These are phyloP conservation scores for Nansenia antarctica DNA, from an alignment of 2,113 vertebrate genomes.

Conservation along the genomic window DNA sequence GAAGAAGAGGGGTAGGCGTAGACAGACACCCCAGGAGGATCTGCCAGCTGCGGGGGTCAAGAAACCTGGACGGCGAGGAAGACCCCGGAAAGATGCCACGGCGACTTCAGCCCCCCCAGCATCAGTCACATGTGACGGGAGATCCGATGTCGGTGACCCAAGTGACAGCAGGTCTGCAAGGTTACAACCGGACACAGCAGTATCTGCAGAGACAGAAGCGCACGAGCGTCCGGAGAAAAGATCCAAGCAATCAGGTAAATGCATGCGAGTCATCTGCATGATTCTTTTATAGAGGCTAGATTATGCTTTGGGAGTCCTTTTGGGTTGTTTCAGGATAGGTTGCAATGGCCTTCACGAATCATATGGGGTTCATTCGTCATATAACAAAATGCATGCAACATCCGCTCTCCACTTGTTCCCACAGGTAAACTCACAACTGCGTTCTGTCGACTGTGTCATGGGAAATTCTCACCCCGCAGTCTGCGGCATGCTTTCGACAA, in stretches of 20 bases:
- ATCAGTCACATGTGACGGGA: neutral
- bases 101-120: neutral
- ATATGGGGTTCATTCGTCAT: too few relatives aligned
- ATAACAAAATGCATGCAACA: too few relatives aligned
- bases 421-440: constrained; percentile 77
- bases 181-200: neutral
- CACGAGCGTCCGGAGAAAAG: constrained; percentile 27
- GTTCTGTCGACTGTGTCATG: constrained; percentile 92
- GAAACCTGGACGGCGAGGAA: constrained; percentile 39
- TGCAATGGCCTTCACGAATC: too few relatives aligned
- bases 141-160: neutral
- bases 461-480: constrained; percentile 88
- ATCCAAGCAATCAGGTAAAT: constrained; percentile 26
- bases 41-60: constrained; percentile 23
- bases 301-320: neutral
- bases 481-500: constrained; percentile 84
- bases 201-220: neutral
- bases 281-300: neutral
- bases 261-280: neutral
- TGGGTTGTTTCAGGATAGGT: too few relatives aligned
- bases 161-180: constrained; percentile 7
- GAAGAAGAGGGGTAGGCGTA: constrained; percentile 78
- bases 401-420: neutral
- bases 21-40: constrained; percentile 48
- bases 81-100: constrained; percentile 34